Evolutionary conservation across 2,888 invertebrate species (phyloP), one percentile per base, ranked within the genome.

Genomic region (Nomada ferruginata): DNA sequence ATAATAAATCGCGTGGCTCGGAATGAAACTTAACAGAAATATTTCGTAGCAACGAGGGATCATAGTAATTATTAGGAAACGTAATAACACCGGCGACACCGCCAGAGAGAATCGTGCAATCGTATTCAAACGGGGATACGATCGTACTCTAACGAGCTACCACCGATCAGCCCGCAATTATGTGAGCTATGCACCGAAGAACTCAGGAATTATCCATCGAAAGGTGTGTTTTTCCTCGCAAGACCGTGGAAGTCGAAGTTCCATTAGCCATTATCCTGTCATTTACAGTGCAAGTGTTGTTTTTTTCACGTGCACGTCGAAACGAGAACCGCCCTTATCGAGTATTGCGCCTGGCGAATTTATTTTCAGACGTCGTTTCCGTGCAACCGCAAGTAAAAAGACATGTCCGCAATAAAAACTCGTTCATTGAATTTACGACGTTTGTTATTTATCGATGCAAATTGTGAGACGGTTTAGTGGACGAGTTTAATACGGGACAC

Each of bases 81-180:
- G 36, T 36, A 36, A 36, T 36, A 36, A 36, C 36, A 36, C 7
- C 36, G 36, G 5, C 36, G 36, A 36, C 36, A 36, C 36, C 36
- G 36, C 36, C 36, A 36, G 7, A 36, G 36, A 7, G 36, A 36
- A 36, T 36, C 36, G 36, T 36, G 36, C 36, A 36, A 36, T 36
- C 9, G 36, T 36, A 36, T 36, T 36, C 36, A 36, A 36, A 36
- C 7, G 36, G 36, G 36, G 5, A 36, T 36, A 36, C 36, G 7
- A 26, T 18, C 20, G 20, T 36, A 13, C 68, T 66, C 29, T 47
- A 55, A 75, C 47, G 52, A 74, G 59, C 44, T 5, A 9, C 29
- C 47, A 57, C 47, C 44, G 36, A 53, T 44, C 52, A 42, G 23
- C 23, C 53, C 29, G 61, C 36, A 55, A 69, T 76, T 63, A 53